phyloP scores from a whole-genome alignment of 2,113 vertebrate species.

The Elgaria multicarinata region DNA sequence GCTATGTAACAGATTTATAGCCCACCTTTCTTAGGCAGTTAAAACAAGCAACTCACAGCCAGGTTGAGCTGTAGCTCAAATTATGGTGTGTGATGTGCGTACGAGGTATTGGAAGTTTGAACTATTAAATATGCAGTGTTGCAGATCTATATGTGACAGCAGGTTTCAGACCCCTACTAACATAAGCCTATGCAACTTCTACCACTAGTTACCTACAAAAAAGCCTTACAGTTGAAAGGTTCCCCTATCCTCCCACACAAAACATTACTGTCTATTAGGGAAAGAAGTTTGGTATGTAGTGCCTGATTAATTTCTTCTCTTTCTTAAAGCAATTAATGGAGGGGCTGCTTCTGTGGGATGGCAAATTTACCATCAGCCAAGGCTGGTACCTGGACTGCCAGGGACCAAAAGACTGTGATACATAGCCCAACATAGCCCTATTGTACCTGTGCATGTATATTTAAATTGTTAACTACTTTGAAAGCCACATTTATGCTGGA shows the following conservation, averaged over 20 bases:
- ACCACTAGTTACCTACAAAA: not conserved
- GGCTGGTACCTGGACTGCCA: no score
- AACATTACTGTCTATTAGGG: not conserved
- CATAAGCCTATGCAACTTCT: not conserved
- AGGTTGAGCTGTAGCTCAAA: not conserved
- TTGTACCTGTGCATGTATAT: no score
- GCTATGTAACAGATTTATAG: not conserved
- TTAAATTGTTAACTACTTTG: no score
- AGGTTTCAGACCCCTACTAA: not conserved
- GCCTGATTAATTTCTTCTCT: not conserved
- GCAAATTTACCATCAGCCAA: no score
- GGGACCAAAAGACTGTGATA: no score
- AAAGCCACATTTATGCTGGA: no score
- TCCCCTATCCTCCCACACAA: not conserved
- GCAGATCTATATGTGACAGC: not conserved
- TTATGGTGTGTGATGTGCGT: not conserved
- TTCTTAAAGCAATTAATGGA: no score
- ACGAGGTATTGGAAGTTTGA: not conserved
- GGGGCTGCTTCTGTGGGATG: no score
- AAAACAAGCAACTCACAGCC: not conserved
- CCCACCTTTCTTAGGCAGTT: not conserved
- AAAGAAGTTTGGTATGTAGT: not conserved
- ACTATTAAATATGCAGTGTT: not conserved
- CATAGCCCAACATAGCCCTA: no score
- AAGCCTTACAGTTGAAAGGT: not conserved